phyloP scores from a whole-genome alignment of 2,888 invertebrate genomes.

The Fabriciana adippe region DNA sequence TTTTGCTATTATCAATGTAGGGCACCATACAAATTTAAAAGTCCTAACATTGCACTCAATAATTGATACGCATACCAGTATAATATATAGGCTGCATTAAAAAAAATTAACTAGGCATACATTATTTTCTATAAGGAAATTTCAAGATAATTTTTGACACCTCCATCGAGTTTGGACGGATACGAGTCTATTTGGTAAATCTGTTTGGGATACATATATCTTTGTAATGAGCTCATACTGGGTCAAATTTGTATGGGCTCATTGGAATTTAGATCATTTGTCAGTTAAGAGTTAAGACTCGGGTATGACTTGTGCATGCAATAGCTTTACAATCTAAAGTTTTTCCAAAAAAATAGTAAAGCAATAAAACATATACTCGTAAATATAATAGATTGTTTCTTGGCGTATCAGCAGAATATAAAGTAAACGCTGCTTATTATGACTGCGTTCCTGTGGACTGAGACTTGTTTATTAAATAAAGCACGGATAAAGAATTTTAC shows the following conservation, averaged over 20 bases:
- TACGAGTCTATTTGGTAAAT: slow-evolving; percentile 19
- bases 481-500: too few species aligned
- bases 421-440: too few species aligned
- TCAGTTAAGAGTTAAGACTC: background rate
- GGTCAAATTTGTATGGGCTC: slow-evolving; percentile 23
- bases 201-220: background rate
- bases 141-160: slow-evolving; percentile 21
- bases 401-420: too few species aligned
- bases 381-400: too few species aligned
- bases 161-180: slow-evolving; percentile 15
- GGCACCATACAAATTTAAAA: background rate
- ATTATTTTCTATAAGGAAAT: slow-evolving; percentile 13
- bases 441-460: too few species aligned
- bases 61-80: background rate
- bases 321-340: background rate
- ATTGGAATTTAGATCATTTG: slow-evolving; percentile 22
- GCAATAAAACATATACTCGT: too few species aligned
- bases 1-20: too few species aligned
- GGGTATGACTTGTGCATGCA: too few species aligned
- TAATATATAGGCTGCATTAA: slow-evolving; percentile 5
- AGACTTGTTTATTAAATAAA: too few species aligned
- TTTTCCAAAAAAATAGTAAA: background rate
- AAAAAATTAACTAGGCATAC: slow-evolving; percentile 2
- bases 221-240: slow-evolving; percentile 5
- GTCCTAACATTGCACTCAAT: background rate